Evolutionary conservation across 2,888 invertebrate genomes (phyloP), one percentile per base, ranked within the genome.

Genomic region (Tridacna crocea): DNA sequence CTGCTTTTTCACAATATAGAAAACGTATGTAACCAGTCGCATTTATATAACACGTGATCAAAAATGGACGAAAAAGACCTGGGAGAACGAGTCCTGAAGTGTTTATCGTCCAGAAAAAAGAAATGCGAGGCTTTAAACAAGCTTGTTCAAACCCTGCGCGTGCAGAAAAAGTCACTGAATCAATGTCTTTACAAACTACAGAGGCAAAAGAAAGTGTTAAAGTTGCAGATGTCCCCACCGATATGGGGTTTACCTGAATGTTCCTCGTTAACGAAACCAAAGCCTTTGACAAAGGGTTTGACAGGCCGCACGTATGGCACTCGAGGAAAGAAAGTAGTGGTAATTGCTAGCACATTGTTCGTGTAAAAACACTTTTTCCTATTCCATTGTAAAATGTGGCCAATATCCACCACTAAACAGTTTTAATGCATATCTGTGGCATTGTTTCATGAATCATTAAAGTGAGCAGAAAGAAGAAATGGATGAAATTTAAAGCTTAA

Each of bases 81-180:
- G 46, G 58, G 70, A 11, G 26, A 83, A 10, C 47, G 75, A 65
- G 77, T 86, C 58, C 24, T 86, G 22, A 72, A 76, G 48, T 72
- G 80, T 76, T 51, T 85, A 51, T 58, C 51, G 17, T 70, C 47
- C 15, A 81, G 78, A 76, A 55, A 55, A 0, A 83, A 86, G 76
- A 79, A 80, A n/a, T 55, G n/a, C 22, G 83, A 82, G 55, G 58
- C 73, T n/a, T 15, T 60, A 22, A 13, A 74, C n/a, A 82, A 83
- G 19, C 82, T 88, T 72, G 75, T 77, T 4, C 77, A 79, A n/a
- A 72, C 75, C 15, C 55, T 82, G 4, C 74, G 76, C 15, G 73
- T 77, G 10, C 74, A 83, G 12, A 87, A 85, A 63, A 83, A 79
- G 68, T 47, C 75, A n/a, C 27, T 88, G 11, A 87, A 87, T 48